Evolutionary conservation across 2,888 invertebrate genomes (phyloP).

Genomic region (Ferrisia virgata): DNA sequence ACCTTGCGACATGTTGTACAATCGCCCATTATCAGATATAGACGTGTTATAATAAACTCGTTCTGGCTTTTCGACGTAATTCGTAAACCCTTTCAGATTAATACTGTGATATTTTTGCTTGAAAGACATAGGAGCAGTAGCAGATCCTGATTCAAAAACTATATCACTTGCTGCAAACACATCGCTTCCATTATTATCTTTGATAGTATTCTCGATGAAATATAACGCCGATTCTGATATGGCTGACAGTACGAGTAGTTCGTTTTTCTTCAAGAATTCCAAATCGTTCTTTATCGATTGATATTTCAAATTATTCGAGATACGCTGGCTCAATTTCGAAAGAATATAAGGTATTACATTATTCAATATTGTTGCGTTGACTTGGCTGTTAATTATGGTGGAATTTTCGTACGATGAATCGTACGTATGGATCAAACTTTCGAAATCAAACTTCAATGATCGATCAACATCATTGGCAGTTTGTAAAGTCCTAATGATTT

Average conservation of each 20-base stretch:
- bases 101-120: not conserved
- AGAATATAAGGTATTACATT: not conserved
- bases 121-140: not conserved
- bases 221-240: not conserved
- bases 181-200: not conserved
- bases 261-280: not conserved
- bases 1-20: not conserved
- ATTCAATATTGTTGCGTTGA: not conserved
- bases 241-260: not conserved
- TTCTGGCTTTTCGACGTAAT: not conserved
- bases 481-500: too few species aligned
- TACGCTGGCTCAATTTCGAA: not conserved
- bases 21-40: not conserved
- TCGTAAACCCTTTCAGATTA: not conserved
- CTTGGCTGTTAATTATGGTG: not conserved
- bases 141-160: not conserved
- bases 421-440: not conserved
- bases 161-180: not conserved
- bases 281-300: not conserved
- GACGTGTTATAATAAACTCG: not conserved
- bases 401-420: not conserved
- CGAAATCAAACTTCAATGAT: not conserved
- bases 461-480: not conserved
- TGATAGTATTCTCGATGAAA: not conserved
- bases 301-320: not conserved